These are phyloP conservation scores for Medauroidea extradentata DNA, from an alignment of 1,140 invertebrate species.

Conservation along the genomic window DNA sequence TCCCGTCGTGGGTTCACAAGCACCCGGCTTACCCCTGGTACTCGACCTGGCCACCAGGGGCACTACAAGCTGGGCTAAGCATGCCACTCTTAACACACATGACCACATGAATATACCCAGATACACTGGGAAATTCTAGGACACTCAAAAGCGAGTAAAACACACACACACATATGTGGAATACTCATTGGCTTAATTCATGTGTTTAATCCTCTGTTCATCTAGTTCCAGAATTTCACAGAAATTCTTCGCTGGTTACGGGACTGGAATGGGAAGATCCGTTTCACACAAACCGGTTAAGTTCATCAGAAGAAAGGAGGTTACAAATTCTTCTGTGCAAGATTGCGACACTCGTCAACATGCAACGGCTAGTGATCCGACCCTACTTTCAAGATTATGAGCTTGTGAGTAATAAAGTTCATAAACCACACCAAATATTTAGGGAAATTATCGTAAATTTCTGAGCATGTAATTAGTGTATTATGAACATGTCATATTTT, in stretches of 20 bases:
- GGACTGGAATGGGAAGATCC: conserved; percentile 61
- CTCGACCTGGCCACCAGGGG: too few species aligned
- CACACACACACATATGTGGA: too few species aligned
- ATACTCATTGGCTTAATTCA: neutral
- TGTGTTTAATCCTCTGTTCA: neutral
- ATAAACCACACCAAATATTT: neutral
- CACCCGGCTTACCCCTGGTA: too few species aligned
- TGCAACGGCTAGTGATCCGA: conserved; percentile 52
- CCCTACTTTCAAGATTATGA: conserved; percentile 75
- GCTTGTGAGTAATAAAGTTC: conserved; percentile 44
- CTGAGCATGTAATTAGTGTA: too few species aligned
- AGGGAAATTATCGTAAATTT: neutral
- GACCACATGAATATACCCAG: too few species aligned
- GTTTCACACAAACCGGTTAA: conserved; percentile 53
- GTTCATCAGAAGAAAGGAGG: conserved; percentile 55
- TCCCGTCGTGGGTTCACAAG: too few species aligned
- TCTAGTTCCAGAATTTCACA: conserved; percentile 46
- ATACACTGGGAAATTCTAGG: too few species aligned
- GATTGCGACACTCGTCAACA: conserved; percentile 52
- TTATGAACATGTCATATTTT: too few species aligned
- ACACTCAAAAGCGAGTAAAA: too few species aligned
- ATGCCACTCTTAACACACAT: too few species aligned
- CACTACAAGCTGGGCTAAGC: too few species aligned
- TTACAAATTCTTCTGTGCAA: conserved; percentile 60
- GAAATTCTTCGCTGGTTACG: conserved; percentile 44